phyloP scores from a whole-genome alignment of 2,888 invertebrate species.

The Dynastes maya region DNA sequence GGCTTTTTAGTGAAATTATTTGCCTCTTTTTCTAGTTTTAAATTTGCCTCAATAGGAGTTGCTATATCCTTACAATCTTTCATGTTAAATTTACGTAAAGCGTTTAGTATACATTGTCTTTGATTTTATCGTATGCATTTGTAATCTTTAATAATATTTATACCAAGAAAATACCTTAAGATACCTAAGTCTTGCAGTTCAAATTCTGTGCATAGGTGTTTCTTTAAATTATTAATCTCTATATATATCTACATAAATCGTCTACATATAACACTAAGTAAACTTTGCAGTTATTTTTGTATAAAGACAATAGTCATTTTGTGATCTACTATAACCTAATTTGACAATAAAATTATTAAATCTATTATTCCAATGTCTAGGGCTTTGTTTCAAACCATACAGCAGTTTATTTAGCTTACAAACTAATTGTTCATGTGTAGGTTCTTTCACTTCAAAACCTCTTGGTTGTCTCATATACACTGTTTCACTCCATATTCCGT shows the following conservation, averaged over 20 bases:
- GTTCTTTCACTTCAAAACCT: not conserved
- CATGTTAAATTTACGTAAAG: not conserved
- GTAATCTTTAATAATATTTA: not conserved
- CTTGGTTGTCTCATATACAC: not conserved
- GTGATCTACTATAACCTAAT: not conserved
- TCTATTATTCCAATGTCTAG: constrained; percentile 4
- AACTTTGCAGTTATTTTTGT: not conserved
- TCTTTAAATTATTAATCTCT: no score
- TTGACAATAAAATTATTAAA: constrained; percentile 15
- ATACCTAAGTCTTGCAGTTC: no score
- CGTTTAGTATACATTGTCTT: not conserved
- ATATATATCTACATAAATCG: no score
- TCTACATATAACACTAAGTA: no score
- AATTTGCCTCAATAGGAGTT: not conserved
- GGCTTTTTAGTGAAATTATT: constrained; percentile 11
- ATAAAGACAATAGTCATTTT: constrained; percentile 29
- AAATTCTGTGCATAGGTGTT: no score
- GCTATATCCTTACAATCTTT: not conserved
- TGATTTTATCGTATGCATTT: no score
- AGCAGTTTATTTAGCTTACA: constrained; percentile 1
- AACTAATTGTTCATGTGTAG: not conserved
- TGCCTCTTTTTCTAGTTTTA: not conserved
- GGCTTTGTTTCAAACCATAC: constrained; percentile 12
- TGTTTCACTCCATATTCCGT: not conserved
- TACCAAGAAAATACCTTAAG: no score